Percentiles rank a stretch among this genome's conserved stretches.
Conservation (phyloP, 64 coral and sea anemone genomes). For the Trachythela sp. region DNA sequence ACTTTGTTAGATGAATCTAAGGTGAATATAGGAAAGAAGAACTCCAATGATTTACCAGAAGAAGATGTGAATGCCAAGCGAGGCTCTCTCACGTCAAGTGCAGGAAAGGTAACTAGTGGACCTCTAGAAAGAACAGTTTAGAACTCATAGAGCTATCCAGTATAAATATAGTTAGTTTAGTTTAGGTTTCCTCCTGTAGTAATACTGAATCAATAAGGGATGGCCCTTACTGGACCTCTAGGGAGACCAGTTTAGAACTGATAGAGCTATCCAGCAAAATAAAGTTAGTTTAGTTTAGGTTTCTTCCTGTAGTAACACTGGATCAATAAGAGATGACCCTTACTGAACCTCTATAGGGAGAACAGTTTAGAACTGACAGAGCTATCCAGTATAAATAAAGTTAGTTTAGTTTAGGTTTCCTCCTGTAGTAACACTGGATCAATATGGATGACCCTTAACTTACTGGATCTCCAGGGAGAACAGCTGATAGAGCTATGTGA, state of each 20-base stretch:
- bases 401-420: neutral
- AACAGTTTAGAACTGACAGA: neutral
- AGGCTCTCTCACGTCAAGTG: neutral
- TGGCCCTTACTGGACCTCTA: neutral
- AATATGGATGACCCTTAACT: neutral
- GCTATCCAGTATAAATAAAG: neutral
- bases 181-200: neutral
- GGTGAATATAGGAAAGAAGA: neutral
- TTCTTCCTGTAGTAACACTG: neutral
- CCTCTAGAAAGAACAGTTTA: too few species aligned
- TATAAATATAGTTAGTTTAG: neutral
- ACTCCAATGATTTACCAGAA: neutral
- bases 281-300: constrained; percentile 6
- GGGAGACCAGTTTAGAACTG: neutral
- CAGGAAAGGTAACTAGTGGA: neutral
- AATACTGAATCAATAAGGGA: neutral
- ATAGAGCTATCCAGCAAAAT: neutral
- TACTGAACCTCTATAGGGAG: neutral
- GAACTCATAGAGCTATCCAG: too few species aligned
- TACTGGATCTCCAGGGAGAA: too few species aligned
- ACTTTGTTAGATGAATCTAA: neutral
- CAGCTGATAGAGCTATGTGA: too few species aligned
- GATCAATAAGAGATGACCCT: neutral
- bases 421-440: neutral
- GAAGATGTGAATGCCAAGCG: neutral